phyloP scores from a whole-genome alignment of 2,797 vertebrate genomes.

The Enteromius afrohamiltoni region DNA sequence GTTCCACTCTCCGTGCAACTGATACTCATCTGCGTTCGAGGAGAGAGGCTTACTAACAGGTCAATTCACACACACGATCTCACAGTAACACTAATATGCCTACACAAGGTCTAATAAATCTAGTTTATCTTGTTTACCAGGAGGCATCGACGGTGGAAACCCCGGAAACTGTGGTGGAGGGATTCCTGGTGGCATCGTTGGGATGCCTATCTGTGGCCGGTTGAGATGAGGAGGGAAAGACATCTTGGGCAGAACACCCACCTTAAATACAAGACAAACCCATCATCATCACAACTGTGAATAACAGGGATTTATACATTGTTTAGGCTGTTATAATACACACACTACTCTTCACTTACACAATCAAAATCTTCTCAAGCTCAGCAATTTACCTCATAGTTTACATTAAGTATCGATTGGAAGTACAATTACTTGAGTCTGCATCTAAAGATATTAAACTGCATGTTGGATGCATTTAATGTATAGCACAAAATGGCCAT shows the following conservation, averaged over 20 bases:
- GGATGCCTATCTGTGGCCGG: conserved; percentile 93
- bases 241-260: conserved; percentile 80
- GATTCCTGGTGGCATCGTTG: conserved; percentile 91
- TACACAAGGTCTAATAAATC: conserved; percentile 51
- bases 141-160: conserved; percentile 90
- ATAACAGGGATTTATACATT: not conserved
- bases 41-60: too few relatives aligned
- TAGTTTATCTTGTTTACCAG: conserved; percentile 73
- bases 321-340: not conserved
- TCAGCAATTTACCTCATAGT: not conserved
- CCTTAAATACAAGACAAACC: conserved; percentile 40
- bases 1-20: too few relatives aligned
- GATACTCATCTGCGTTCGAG: too few relatives aligned
- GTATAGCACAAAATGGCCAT: not conserved
- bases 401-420: not conserved
- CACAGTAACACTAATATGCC: not conserved
- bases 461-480: not conserved
- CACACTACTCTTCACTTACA: not conserved
- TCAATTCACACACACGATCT: not conserved
- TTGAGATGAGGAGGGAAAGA: conserved; percentile 98
- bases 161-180: conserved; percentile 95
- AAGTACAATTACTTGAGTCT: not conserved
- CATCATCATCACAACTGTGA: not conserved
- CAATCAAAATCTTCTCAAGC: not conserved
- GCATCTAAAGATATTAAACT: not conserved